A percentile compares a stretch with the other conserved stretches of the same genome.
These are phyloP conservation scores for Rhabdophis nuchalis DNA, from an alignment of 2,797 vertebrate genomes.

Conservation along the genomic window DNA sequence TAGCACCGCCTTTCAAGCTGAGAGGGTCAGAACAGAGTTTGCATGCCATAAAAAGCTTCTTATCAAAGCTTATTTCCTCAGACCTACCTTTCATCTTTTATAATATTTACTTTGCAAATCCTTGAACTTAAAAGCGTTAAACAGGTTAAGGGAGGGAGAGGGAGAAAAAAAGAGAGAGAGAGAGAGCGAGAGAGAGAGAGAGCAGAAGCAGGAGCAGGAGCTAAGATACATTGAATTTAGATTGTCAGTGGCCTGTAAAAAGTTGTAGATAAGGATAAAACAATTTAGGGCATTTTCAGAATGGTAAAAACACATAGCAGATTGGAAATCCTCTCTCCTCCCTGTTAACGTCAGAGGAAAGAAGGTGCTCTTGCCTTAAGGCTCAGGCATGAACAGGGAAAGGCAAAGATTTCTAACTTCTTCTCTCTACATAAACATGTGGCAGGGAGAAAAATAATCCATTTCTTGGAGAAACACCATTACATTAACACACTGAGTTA, in stretches of 20 bases:
- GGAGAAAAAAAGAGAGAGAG: slow-evolving; percentile 42
- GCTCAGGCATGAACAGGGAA: neutral
- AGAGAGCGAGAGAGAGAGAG: slow-evolving; percentile 54
- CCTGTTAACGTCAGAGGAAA: neutral
- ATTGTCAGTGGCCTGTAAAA: slow-evolving; percentile 43
- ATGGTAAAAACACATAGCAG: neutral
- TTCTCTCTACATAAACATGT: neutral
- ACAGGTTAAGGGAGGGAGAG: slow-evolving; percentile 52
- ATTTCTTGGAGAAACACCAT: neutral
- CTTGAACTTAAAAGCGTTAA: slow-evolving; percentile 73
- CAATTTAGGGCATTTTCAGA: slow-evolving; percentile 35
- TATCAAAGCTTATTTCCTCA: slow-evolving; percentile 72
- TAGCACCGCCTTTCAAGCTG: slow-evolving; percentile 62
- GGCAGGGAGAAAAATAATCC: neutral
- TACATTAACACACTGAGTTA: neutral
- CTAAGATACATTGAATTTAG: slow-evolving; percentile 48
- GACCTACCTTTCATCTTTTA: slow-evolving; percentile 74
- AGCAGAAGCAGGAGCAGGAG: slow-evolving; percentile 54
- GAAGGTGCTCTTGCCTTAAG: neutral
- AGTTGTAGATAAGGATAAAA: slow-evolving; percentile 56
- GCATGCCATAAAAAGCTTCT: slow-evolving; percentile 68
- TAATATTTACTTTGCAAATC: slow-evolving; percentile 73
- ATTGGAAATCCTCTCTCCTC: neutral
- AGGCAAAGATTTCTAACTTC: neutral
- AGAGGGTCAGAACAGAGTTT: slow-evolving; percentile 67